These are phyloP conservation scores for Pelmatolapia mariae DNA, from an alignment of 2,113 vertebrate species.

Conservation along the genomic window DNA sequence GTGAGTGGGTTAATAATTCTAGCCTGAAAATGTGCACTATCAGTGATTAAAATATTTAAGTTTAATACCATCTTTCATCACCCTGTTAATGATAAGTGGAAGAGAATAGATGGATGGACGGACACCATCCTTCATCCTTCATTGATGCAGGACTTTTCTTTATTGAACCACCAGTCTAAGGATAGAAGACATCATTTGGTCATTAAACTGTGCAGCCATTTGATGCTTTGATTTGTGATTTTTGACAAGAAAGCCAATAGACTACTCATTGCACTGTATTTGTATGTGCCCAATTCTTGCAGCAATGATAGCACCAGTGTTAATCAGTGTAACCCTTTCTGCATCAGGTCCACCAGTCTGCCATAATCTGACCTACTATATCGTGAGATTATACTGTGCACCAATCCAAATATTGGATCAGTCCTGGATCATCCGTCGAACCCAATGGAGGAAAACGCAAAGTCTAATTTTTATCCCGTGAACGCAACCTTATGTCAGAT, in stretches of 20 bases:
- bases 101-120: not conserved
- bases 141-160: not conserved
- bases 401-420: constrained; percentile 67
- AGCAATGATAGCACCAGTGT: constrained; percentile 1
- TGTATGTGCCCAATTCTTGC: not conserved
- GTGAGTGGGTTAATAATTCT: not conserved
- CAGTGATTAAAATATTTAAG: not conserved
- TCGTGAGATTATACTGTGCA: constrained; percentile 57
- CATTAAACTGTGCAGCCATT: not conserved
- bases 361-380: constrained; percentile 52
- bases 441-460: constrained; percentile 25
- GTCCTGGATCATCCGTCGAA: constrained; percentile 55
- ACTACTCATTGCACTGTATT: not conserved
- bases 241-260: not conserved
- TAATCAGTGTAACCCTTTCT: constrained; percentile 47
- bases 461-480: constrained; percentile 52
- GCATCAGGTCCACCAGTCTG: constrained; percentile 50
- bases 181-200: not conserved
- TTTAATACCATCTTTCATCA: not conserved
- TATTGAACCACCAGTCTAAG: not conserved
- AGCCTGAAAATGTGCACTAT: not conserved
- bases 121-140: not conserved
- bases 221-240: not conserved
- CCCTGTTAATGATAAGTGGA: not conserved
- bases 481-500: constrained; percentile 48